Evolutionary conservation across 2,113 vertebrate species (phyloP).

Genomic region (Apistogramma diplotaenia): DNA sequence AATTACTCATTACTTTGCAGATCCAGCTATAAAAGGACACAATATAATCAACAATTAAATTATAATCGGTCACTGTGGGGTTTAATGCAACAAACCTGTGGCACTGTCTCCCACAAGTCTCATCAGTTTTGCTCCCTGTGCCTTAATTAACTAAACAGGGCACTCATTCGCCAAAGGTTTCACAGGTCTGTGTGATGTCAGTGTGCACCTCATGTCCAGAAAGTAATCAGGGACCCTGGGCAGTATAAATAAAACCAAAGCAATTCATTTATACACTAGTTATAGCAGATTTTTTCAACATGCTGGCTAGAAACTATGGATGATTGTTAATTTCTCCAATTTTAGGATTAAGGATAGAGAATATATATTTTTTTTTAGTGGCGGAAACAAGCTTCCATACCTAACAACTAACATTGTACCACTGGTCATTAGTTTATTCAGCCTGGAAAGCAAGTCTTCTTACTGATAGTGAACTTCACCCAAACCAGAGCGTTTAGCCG

Average conservation of each 20-base stretch:
- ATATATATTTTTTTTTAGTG: too few species aligned
- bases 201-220: too few species aligned
- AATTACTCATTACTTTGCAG: background rate
- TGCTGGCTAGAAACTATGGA: too few species aligned
- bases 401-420: too few species aligned
- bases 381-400: too few species aligned
- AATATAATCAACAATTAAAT: too few species aligned
- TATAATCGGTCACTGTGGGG: background rate
- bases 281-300: background rate
- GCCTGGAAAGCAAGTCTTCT: background rate
- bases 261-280: background rate
- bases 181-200: background rate
- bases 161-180: too few species aligned
- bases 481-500: slow-evolving; percentile 16
- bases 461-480: slow-evolving; percentile 3
- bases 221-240: too few species aligned
- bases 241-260: background rate
- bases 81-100: background rate
- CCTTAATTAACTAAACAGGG: background rate
- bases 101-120: background rate
- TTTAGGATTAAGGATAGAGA: too few species aligned
- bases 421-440: background rate
- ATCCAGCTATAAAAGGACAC: too few species aligned
- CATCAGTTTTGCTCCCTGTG: background rate
- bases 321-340: too few species aligned